Conservation (phyloP, 2,888 invertebrate genomes). For the Diplazon laetatorius region DNA sequence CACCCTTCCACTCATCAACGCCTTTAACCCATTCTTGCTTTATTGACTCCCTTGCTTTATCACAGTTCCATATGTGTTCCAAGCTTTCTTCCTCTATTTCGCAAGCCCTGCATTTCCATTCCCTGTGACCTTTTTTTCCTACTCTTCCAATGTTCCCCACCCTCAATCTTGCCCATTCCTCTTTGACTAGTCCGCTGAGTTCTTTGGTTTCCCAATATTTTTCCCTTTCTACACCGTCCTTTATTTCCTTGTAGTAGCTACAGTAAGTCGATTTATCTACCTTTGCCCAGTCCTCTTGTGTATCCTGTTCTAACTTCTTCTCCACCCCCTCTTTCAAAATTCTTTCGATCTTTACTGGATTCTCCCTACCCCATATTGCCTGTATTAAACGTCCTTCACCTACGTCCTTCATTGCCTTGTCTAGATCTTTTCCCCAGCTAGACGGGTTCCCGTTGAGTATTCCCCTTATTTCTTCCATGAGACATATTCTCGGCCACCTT, state of each 20-base stretch:
- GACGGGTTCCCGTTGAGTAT: neutral
- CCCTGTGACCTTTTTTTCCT: too few relatives aligned
- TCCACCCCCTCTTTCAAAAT: neutral
- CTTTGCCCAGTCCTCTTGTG: neutral
- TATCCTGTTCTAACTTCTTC: neutral
- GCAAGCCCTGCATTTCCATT: too few relatives aligned
- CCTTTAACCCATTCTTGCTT: too few relatives aligned
- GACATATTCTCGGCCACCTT: too few relatives aligned
- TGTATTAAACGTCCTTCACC: neutral
- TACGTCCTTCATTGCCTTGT: neutral
- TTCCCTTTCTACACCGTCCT: neutral
- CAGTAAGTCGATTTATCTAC: conserved; percentile 1
- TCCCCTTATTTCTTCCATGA: neutral
- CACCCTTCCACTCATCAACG: too few relatives aligned
- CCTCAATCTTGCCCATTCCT: conserved; percentile 1
- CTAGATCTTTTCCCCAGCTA: neutral
- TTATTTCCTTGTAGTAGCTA: neutral
- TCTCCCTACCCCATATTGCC: neutral
- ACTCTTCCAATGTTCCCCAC: too few relatives aligned
- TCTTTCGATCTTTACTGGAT: neutral
- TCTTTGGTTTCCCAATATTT: too few relatives aligned
- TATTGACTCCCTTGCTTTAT: too few relatives aligned
- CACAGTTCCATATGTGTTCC: too few relatives aligned
- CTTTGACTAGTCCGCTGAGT: conserved; percentile 19
- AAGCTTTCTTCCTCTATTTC: too few relatives aligned